These are phyloP conservation scores for Lamellibrachia satsuma DNA, from an alignment of 2,888 invertebrate genomes.

Conservation along the genomic window DNA sequence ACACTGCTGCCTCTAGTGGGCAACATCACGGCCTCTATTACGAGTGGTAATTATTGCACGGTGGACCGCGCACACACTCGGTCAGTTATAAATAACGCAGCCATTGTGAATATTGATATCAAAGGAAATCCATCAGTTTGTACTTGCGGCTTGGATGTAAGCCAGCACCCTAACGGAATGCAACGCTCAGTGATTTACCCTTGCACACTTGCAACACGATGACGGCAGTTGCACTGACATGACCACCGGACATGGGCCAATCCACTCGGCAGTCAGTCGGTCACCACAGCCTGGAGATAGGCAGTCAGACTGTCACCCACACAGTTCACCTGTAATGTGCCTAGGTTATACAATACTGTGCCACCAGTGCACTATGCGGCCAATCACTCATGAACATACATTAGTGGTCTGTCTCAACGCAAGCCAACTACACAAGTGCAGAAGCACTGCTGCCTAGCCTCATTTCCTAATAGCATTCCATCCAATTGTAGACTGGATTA, in stretches of 20 bases:
- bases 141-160: not conserved
- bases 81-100: constrained; percentile 12
- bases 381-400: not conserved
- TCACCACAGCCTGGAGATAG: not conserved
- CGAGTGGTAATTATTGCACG: not conserved
- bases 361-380: not conserved
- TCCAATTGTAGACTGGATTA: constrained; percentile 7
- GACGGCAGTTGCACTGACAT: not conserved
- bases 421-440: not conserved
- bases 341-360: not conserved
- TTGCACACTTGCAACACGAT: not conserved
- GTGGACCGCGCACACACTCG: not conserved
- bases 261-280: not conserved
- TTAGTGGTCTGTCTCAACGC: not conserved
- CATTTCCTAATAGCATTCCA: constrained; percentile 6
- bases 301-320: not conserved
- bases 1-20: not conserved
- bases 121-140: not conserved
- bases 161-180: not conserved
- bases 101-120: constrained; percentile 17
- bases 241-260: not conserved
- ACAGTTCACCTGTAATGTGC: not conserved
- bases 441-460: not conserved
- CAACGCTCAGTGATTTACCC: not conserved
- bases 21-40: not conserved